These are phyloP conservation scores for Platalea minor DNA, from an alignment of 2,797 vertebrate genomes.

Conservation along the genomic window DNA sequence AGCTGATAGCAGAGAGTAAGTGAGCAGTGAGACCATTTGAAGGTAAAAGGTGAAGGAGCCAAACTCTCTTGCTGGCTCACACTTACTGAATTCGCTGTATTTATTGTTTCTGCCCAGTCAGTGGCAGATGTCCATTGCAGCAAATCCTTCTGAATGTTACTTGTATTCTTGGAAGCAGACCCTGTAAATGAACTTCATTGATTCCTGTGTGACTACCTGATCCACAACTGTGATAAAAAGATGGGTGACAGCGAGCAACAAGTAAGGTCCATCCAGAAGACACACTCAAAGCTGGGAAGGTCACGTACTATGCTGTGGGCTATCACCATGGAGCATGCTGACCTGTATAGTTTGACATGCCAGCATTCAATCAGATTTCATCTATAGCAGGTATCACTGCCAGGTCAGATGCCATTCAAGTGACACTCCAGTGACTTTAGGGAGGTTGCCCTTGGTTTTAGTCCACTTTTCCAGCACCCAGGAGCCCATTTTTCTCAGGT, in stretches of 20 bases:
- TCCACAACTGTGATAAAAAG: not conserved
- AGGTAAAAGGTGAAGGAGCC: not conserved
- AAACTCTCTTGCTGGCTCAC: not conserved
- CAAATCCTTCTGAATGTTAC: not conserved
- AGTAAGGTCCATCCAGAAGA: not conserved
- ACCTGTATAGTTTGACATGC: not conserved
- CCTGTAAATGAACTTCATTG: not conserved
- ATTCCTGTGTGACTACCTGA: not conserved
- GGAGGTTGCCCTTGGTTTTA: not conserved
- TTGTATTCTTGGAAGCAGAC: not conserved
- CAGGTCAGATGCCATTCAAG: not conserved
- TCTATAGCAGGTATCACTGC: not conserved
- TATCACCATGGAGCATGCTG: fast-evolving
- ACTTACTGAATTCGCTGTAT: not conserved
- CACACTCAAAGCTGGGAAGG: not conserved
- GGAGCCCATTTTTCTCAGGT: not conserved
- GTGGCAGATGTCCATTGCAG: not conserved
- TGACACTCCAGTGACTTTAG: not conserved
- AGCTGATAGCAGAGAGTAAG: not conserved
- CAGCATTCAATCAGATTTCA: not conserved
- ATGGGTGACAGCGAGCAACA: not conserved
- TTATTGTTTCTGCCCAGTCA: not conserved
- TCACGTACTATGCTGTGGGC: not conserved
- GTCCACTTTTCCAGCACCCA: not conserved
- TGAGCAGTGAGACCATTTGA: not conserved